Conservation (phyloP, 2,113 vertebrate species). For the Diglossa brunneiventris region DNA sequence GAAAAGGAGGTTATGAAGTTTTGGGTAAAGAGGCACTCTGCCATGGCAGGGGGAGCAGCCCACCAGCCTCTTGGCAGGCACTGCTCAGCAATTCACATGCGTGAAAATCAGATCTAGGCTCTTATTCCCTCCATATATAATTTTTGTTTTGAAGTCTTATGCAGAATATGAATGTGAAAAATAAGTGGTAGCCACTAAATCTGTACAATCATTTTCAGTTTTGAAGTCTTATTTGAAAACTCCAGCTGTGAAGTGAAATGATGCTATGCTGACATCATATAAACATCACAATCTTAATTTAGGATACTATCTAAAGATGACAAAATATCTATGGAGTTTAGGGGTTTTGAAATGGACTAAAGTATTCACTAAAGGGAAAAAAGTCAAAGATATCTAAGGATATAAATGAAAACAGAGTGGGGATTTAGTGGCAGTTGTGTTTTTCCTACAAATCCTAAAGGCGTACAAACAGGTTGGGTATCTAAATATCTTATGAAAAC, state of each 20-base stretch:
- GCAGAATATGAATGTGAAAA: constrained; percentile 2
- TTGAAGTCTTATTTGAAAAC: neutral
- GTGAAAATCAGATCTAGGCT: neutral
- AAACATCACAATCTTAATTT: neutral
- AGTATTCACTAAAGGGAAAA: neutral
- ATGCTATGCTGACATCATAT: neutral
- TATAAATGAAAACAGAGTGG: neutral
- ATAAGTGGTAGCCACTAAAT: neutral
- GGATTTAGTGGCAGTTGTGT: neutral
- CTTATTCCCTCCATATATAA: neutral
- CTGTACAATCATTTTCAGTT: neutral
- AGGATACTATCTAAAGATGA: neutral
- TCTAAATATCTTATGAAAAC: neutral
- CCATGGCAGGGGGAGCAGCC: rapidly evolving
- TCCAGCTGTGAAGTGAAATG: constrained; percentile 21
- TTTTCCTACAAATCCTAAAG: neutral
- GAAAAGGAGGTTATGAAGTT: neutral
- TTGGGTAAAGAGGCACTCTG: neutral
- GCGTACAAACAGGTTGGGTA: neutral
- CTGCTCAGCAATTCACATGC: neutral
- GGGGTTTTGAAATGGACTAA: neutral
- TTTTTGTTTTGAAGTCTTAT: constrained; percentile 14
- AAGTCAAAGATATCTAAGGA: neutral
- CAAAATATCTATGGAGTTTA: neutral
- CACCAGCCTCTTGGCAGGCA: neutral